A percentile compares a stretch with the other conserved stretches of the same genome.
Evolutionary conservation across 2,888 invertebrate genomes (phyloP).

Genomic region (Micoletzkya japonica): DNA sequence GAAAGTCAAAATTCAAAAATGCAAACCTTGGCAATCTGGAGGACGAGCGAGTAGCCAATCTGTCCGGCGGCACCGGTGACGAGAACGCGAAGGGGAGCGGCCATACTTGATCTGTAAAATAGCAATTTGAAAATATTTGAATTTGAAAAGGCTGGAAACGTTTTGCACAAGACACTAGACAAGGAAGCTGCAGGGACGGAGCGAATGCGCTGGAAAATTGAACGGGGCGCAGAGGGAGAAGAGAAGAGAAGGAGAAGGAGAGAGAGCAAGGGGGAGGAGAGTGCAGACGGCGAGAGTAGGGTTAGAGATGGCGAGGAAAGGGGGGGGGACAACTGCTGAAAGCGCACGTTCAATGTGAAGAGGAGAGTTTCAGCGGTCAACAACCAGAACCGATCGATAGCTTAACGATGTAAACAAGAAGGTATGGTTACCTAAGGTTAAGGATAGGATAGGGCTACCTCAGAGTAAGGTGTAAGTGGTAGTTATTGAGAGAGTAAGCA

Average conservation of each 20-base stretch:
- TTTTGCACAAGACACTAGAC: conserved; percentile 3
- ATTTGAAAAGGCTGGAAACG: neutral
- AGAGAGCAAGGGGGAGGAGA: conserved; percentile 1
- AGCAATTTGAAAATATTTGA: no score
- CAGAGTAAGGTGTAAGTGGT: no score
- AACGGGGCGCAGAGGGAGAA: neutral
- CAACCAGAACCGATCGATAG: no score
- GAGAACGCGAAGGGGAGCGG: conserved; percentile 66
- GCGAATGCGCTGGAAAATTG: neutral
- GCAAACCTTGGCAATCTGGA: conserved; percentile 90
- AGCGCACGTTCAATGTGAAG: neutral
- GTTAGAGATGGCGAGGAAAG: conserved; percentile 2
- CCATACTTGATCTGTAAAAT: no score
- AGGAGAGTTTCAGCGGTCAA: no score
- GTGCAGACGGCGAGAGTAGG: neutral
- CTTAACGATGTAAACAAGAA: no score
- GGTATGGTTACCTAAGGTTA: no score
- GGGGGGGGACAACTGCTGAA: neutral
- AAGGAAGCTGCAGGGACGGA: neutral
- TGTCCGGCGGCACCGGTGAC: conserved; percentile 99
- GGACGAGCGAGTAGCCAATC: conserved; percentile 93
- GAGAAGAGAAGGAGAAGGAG: neutral
- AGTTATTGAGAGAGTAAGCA: no score
- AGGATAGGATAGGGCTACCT: no score
- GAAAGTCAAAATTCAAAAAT: conserved; percentile 73